Base-by-base conservation (phyloP, 2,888 invertebrate species). In the Drosophila tripunctata region DNA sequence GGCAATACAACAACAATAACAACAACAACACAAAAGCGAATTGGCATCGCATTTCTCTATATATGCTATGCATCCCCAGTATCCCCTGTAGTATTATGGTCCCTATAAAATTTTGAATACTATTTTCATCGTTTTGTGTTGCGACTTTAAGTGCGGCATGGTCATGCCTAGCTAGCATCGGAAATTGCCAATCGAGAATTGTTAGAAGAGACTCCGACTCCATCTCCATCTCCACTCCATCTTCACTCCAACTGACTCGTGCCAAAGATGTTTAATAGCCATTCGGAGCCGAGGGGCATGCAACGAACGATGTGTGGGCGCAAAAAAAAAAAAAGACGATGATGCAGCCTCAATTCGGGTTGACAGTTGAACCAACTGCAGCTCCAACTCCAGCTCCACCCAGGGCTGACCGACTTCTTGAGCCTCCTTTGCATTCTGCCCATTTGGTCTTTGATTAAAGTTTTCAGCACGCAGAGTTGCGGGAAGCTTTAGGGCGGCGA, bases 201-300 rank as follows among this genome's bases (percentile, higher is more conserved):
- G 27, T 27, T 27, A 27, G 27, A 8, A 27, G 27, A 8, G 45
- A 47, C 47, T 31, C 33, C 35, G 54, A 35, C 51, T 62, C 38
- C 12, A 30, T 14, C 35, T 15, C 5, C 10, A 10, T 1, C 10
- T 21, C 21, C 3, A 27, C 27, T 21, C 4, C 27, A 27, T 8
- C 27, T 27, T 10, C 27, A 27, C 27, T 27, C 27, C 27, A 27
- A 10, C 27, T 10, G 14, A 65, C 83, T 85, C 83, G 86, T 80
- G 83, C 80, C 86, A 82, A 78, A 82, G 86, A 69, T 80, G 86
- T 82, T 85, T 82, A 85, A 85, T 79, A 82, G 79, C 61, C 63
- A 57, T 50, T n/a, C n/a, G n/a, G 48, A 58, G 75, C 85, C 61
- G 52, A 66, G 36, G 61, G 82, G 78, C 78, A 50, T 45, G 38